Conservation (phyloP, 2,888 invertebrate genomes). For the Hirtodrosophila trivittata region DNA sequence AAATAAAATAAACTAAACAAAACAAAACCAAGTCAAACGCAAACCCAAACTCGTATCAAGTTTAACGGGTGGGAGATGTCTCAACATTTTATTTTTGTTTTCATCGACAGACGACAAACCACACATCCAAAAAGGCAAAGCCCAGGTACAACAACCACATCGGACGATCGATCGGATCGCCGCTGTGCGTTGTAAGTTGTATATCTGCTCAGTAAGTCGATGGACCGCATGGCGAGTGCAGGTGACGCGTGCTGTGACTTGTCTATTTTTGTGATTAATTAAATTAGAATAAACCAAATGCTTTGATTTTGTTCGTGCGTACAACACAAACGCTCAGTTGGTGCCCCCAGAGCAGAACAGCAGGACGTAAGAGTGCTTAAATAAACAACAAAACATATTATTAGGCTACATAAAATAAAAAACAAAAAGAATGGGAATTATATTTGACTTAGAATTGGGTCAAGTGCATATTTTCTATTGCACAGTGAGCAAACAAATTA, state of each 20-base stretch:
- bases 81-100: constrained; percentile 29
- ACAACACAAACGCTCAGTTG: constrained; percentile 18
- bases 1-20: constrained; percentile 20
- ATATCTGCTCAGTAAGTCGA: neutral
- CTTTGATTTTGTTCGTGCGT: constrained; percentile 20
- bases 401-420: constrained; percentile 1
- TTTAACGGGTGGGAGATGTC: constrained; percentile 15
- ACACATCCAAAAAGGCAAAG: constrained; percentile 31
- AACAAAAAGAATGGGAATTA: neutral
- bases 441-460: constrained; percentile 25
- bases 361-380: constrained; percentile 2
- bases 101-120: constrained; percentile 26
- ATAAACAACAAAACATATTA: neutral
- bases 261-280: constrained; percentile 59
- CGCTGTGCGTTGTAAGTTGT: constrained; percentile 38
- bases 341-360: constrained; percentile 4
- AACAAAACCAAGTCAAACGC: constrained; percentile 28
- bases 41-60: constrained; percentile 34
- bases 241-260: constrained; percentile 55
- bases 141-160: constrained; percentile 25
- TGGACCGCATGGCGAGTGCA: constrained; percentile 38
- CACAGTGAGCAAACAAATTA: constrained; percentile 20
- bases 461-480: constrained; percentile 59
- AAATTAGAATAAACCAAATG: constrained; percentile 23
- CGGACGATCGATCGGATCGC: constrained; percentile 43